Evolutionary conservation across 2,888 invertebrate species (phyloP).

Genomic region (Tethea ocularis): DNA sequence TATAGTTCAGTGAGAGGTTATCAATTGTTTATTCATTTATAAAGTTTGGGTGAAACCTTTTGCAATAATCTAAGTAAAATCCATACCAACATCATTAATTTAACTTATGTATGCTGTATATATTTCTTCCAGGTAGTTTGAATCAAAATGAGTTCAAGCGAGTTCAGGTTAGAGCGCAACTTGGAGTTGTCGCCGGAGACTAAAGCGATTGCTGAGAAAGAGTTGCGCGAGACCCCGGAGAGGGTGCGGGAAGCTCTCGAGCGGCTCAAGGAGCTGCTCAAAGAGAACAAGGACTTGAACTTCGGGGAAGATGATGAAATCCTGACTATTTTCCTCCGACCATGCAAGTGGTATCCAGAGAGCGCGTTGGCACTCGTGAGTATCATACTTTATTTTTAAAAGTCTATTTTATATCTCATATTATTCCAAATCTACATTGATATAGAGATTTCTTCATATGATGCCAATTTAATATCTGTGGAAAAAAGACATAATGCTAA

Average conservation of each 20-base stretch:
- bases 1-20: background rate
- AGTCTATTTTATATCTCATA: conserved; percentile 6
- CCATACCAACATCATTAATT: background rate
- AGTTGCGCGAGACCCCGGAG: conserved; percentile 89
- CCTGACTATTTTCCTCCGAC: conserved; percentile 90
- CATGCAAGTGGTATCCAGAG: conserved; percentile 92
- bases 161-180: conserved; percentile 84
- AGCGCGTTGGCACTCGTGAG: conserved; percentile 91
- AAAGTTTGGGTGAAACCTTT: no score
- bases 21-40: background rate
- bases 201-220: conserved; percentile 83
- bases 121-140: conserved; percentile 37
- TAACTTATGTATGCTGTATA: background rate
- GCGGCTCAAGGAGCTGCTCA: conserved; percentile 85
- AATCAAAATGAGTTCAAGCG: conserved; percentile 64
- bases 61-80: no score
- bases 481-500: no score
- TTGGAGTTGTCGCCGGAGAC: conserved; percentile 84
- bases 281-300: conserved; percentile 86
- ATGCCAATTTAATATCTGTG: background rate
- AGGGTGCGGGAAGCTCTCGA: conserved; percentile 84
- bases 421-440: no score
- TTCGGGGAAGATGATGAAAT: conserved; percentile 90
- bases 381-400: conserved; percentile 23
- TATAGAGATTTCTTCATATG: background rate